Base-by-base conservation (phyloP, 2,113 vertebrate species). In the Poeciliopsis retropinna region DNA sequence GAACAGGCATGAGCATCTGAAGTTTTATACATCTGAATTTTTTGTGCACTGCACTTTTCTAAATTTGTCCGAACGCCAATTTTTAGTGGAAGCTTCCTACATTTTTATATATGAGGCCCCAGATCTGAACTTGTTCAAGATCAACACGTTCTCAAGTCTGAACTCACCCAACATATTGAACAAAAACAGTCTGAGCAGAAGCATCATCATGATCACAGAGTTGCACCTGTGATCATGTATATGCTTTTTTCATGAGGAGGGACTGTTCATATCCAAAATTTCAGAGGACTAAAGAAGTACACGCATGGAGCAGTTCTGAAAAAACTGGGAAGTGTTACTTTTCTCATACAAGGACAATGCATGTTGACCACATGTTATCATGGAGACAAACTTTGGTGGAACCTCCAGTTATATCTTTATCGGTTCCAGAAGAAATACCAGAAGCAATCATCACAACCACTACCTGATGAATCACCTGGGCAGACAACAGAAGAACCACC, bases 241-340 rank as follows among this genome's bases (percentile, higher is more conserved):
- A 12, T 44, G 0, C n/a, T 30, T 0, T 63, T 63, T 44, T n/a
- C 11, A 0, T 4, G 63, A 32, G 39, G 28, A 51, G 39, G 6
- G 27, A 0, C 12, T 27, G 70, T 51, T 3, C 29, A 19, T 15
- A 63, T 15, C 7, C 19, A 12, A 51, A 31, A 64, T 30, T 14
- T n/a, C 2, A 66, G 2, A 9, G 37, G 37, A 62, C 32, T 3
- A 14, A 29, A 44, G n/a, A n/a, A 63, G 25, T n/a, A 7, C 28
- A 44, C 34, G 14, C 19, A 10, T 9, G 69, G 14, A 63, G 32
- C 10, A 44, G 28, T 63, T 44, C 60, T 47, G 4, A 64, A 64
- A 12, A 64, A 47, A 64, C 62, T 64, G 29, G 39, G 28, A 64
- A 0, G 12, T 64, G 61, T 64, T 17, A 64, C 8, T 34, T 34